Percentiles rank a stretch among this genome's conserved stretches.
Evolutionary conservation across 1,140 invertebrate species (phyloP).

Genomic region (Brachionus plicatilis): DNA sequence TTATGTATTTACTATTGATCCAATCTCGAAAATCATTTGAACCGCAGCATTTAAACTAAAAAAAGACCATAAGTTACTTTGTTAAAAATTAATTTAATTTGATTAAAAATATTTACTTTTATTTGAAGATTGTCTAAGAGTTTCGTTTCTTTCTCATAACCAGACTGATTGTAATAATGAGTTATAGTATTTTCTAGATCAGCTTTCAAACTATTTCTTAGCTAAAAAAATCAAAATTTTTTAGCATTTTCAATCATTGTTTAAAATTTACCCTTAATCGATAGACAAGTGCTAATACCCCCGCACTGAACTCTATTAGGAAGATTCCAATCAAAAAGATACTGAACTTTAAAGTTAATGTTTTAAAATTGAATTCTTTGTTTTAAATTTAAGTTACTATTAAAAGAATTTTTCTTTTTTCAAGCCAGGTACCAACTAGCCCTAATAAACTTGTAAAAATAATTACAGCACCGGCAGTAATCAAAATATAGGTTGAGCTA

Average conservation of each 20-base stretch:
- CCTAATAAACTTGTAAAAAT: slow-evolving; percentile 18
- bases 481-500: slow-evolving; percentile 26
- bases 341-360: neutral
- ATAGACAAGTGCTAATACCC: slow-evolving; percentile 4
- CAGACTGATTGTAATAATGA: neutral
- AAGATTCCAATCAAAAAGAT: neutral
- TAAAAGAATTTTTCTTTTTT: slow-evolving; percentile 9
- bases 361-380: neutral
- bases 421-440: neutral
- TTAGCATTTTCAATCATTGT: neutral
- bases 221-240: neutral
- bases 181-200: neutral
- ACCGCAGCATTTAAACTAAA: slow-evolving; percentile 38
- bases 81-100: neutral
- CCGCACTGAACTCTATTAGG: neutral
- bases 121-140: slow-evolving; percentile 33
- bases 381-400: neutral
- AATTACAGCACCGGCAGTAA: neutral
- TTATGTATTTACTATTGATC: neutral
- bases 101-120: slow-evolving; percentile 1
- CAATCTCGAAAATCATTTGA: slow-evolving; percentile 19
- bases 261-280: neutral
- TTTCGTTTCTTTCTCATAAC: slow-evolving; percentile 2
- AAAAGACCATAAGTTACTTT: too few species aligned
- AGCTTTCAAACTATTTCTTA: neutral